phyloP scores from a whole-genome alignment of 2,888 invertebrate genomes.

The Amphipoea lucens region DNA sequence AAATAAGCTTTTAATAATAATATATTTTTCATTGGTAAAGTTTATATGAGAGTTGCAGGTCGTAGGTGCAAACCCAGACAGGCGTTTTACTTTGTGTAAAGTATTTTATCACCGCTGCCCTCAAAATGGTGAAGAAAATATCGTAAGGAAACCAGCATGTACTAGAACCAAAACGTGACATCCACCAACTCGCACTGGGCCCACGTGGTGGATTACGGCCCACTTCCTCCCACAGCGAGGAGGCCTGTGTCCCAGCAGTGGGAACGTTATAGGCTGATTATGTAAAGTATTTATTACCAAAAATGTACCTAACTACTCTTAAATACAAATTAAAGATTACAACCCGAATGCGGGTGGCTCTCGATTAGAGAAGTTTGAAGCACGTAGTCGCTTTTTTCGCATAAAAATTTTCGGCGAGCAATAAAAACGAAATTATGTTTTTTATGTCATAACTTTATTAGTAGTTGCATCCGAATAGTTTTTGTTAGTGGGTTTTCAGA shows the following conservation, averaged over 20 bases:
- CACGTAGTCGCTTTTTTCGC: neutral
- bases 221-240: too few relatives aligned
- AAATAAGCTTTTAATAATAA: too few relatives aligned
- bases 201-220: too few relatives aligned
- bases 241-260: too few relatives aligned
- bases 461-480: slow-evolving; percentile 5
- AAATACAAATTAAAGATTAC: neutral
- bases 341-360: neutral
- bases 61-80: too few relatives aligned
- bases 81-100: neutral
- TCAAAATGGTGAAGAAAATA: too few relatives aligned
- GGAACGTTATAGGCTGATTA: too few relatives aligned
- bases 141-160: too few relatives aligned
- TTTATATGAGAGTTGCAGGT: neutral
- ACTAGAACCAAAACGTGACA: too few relatives aligned
- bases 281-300: neutral
- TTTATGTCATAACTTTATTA: slow-evolving; percentile 17
- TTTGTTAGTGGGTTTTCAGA: slow-evolving; percentile 8
- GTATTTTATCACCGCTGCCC: neutral
- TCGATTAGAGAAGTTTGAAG: neutral
- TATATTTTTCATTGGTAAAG: too few relatives aligned
- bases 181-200: too few relatives aligned
- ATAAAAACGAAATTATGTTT: neutral
- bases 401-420: neutral
- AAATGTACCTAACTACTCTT: neutral